Base-by-base conservation (phyloP, 2,113 vertebrate species). In the Chaetodon auriga region DNA sequence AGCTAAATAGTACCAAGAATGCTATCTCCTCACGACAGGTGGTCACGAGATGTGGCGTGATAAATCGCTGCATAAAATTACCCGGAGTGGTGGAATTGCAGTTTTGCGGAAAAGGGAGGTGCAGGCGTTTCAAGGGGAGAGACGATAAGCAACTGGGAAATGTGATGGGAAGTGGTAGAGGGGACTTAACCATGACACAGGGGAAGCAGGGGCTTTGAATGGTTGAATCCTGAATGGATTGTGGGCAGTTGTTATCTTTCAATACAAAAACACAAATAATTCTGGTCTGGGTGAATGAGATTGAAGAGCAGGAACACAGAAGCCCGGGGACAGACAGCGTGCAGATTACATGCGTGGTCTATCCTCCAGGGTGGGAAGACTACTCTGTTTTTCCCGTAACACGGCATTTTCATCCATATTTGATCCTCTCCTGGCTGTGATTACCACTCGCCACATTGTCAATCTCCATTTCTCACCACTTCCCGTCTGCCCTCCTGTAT, bases 11-110 rank as follows among this genome's bases (percentile, higher is more conserved):
- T 69, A 80, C 61, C 75, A 75, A 82, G 72, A 90, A 89, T 76
- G 68, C 84, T 93, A 93, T 93, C 92, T 78, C 58, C 35, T 49
- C 84, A 55, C 90, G 91, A 91, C 92, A 93, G 92, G 87, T 92
- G 87, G 91, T 92, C 90, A 88, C 30, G 70, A 91, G 91, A 93
- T 92, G 80, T 71, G 79, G 68, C 60, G 85, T 86, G 85, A 93
- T 90, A 91, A 89, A 92, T 89, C 65, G 3, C 87, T 84, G 90
- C 79, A 92, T 90, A 83, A 58, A 85, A 92, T 92, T 92, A 84
- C 83, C 55, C 23, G 1, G 21, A 48, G 60, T 70, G 86, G 73
- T 62, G 69, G 81, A 81, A 83, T 81, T 78, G 83, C 80, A 75
- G 51, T 89, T 91, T 84, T 80, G 58, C 75, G 68, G 68, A 49